Evolutionary conservation across 2,888 invertebrate genomes (phyloP).

Genomic region (Myopa testacea): DNA sequence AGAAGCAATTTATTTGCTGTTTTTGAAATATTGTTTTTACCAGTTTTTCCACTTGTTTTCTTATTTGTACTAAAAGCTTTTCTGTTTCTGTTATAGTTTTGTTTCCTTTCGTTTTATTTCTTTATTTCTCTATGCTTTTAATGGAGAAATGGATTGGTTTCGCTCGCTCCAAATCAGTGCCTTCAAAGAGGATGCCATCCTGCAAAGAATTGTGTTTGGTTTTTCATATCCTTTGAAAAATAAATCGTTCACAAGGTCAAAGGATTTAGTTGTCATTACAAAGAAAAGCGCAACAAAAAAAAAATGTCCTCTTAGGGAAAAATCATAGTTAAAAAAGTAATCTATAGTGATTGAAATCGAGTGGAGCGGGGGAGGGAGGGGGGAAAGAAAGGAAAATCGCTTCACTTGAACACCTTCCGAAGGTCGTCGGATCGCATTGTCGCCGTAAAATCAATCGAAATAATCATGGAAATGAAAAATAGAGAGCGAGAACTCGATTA

Average conservation of each 20-base stretch:
- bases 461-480: neutral
- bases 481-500: too few relatives aligned
- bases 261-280: neutral
- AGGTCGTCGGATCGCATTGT: too few relatives aligned
- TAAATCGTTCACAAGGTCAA: slow-evolving; percentile 1
- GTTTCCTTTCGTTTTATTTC: neutral
- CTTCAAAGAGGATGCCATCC: neutral
- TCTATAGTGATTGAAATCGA: too few relatives aligned
- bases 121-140: too few relatives aligned
- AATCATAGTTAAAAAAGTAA: too few relatives aligned
- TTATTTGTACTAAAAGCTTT: neutral
- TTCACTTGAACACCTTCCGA: too few relatives aligned
- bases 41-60: neutral
- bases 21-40: neutral
- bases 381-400: too few relatives aligned
- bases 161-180: neutral
- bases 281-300: too few relatives aligned
- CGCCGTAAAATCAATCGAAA: too few relatives aligned
- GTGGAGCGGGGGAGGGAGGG: too few relatives aligned
- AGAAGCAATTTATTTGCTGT: neutral
- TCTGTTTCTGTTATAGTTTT: neutral
- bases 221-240: neutral
- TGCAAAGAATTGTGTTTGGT: neutral
- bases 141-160: neutral
- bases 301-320: too few relatives aligned